Conservation (phyloP, 2,888 invertebrate genomes). For the Leucoma salicis region DNA sequence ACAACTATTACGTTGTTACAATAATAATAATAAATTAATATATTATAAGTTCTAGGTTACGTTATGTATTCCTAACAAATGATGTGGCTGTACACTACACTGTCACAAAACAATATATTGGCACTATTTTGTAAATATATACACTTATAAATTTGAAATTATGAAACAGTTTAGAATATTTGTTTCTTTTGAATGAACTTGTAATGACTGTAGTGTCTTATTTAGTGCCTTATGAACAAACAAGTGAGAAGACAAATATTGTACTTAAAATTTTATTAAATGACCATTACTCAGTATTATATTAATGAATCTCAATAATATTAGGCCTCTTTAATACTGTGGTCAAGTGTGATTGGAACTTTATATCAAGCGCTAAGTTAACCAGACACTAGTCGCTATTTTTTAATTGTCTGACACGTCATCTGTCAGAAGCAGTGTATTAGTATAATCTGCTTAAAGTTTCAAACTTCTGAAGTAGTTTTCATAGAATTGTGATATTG, state of each 20-base stretch:
- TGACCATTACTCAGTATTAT: slow-evolving; percentile 37
- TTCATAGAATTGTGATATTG: slow-evolving; percentile 4
- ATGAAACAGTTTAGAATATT: slow-evolving; percentile 17
- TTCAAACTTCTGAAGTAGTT: slow-evolving; percentile 1
- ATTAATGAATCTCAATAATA: slow-evolving; percentile 30
- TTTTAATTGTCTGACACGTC: slow-evolving; percentile 20
- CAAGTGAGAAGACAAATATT: slow-evolving; percentile 34
- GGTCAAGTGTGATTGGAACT: slow-evolving; percentile 29
- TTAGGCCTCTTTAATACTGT: slow-evolving; percentile 19
- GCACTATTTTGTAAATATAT: slow-evolving; percentile 30
- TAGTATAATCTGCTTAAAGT: slow-evolving; percentile 3
- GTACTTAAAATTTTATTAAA: slow-evolving; percentile 35
- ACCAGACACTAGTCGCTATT: slow-evolving; percentile 41
- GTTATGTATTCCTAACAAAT: slow-evolving; percentile 63
- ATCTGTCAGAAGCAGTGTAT: slow-evolving; percentile 6
- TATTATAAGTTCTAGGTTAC: slow-evolving; percentile 59
- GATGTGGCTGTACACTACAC: slow-evolving; percentile 50
- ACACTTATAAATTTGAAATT: slow-evolving; percentile 13
- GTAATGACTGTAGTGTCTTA: slow-evolving; percentile 48
- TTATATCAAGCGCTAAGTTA: slow-evolving; percentile 47
- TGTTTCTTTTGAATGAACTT: slow-evolving; percentile 28
- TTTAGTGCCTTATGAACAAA: slow-evolving; percentile 42
- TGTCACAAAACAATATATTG: slow-evolving; percentile 38
- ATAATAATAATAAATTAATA: slow-evolving; percentile 73
- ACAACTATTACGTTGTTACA: slow-evolving; percentile 55